Conservation (phyloP, 2,888 invertebrate species). For the Pachymerium ferrugineum region DNA sequence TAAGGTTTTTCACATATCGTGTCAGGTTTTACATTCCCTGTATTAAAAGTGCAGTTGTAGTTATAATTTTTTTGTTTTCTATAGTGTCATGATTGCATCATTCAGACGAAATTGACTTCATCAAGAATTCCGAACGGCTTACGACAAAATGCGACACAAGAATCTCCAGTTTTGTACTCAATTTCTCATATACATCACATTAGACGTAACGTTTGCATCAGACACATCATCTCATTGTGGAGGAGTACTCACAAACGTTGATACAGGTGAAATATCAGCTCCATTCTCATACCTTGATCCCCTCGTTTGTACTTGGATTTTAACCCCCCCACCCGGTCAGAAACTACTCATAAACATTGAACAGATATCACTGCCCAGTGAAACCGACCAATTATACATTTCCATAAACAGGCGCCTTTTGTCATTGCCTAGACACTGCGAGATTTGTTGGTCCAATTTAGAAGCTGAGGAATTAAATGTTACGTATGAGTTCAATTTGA, state of each 20-base stretch:
- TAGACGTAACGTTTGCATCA: neutral
- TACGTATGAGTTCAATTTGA: neutral
- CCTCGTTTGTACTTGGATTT: neutral
- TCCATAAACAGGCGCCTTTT: neutral
- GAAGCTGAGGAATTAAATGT: slow-evolving; percentile 12
- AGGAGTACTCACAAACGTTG: neutral
- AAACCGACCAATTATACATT: neutral
- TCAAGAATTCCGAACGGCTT: neutral
- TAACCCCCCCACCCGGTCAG: slow-evolving; percentile 23
- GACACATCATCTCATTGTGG: neutral
- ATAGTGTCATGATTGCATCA: neutral
- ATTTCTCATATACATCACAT: neutral
- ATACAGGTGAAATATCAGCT: neutral
- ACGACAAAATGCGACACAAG: neutral
- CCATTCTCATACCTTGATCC: neutral
- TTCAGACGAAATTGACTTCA: neutral
- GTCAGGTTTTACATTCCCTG: neutral
- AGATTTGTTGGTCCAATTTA: slow-evolving; percentile 12
- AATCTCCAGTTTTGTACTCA: too few species aligned
- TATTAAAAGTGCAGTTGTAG: neutral
- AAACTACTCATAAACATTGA: slow-evolving; percentile 30
- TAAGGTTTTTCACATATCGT: too few species aligned
- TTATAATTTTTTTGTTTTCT: neutral
- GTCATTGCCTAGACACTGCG: neutral
- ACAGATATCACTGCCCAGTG: neutral